These are phyloP conservation scores for Athene noctua DNA, from an alignment of 2,113 vertebrate genomes.

Conservation along the genomic window DNA sequence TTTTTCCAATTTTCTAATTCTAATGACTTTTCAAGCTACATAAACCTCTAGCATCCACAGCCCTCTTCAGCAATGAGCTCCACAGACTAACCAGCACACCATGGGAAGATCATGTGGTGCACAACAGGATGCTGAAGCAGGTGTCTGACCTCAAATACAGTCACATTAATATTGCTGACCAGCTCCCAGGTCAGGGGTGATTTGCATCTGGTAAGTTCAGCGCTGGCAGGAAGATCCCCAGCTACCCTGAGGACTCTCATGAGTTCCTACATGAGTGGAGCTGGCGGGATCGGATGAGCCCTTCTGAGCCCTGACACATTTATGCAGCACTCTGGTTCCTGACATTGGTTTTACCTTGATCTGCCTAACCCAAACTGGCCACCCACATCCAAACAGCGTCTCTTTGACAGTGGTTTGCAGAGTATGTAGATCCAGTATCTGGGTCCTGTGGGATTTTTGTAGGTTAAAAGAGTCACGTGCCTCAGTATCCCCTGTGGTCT, in stretches of 20 bases:
- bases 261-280: background rate
- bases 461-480: background rate
- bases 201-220: background rate
- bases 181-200: background rate
- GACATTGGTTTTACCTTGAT: background rate
- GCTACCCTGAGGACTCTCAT: background rate
- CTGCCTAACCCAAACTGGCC: background rate
- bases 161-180: background rate
- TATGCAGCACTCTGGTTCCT: background rate
- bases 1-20: background rate
- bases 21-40: background rate
- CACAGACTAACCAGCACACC: background rate
- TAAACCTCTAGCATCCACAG: background rate
- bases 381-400: background rate
- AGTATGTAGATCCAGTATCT: background rate
- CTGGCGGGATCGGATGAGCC: fast-evolving
- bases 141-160: background rate
- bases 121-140: background rate
- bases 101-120: background rate
- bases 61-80: background rate
- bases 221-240: background rate
- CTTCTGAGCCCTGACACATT: background rate
- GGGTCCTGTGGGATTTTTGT: background rate
- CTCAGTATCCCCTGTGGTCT: background rate
- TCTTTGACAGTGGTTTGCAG: background rate